Base-by-base conservation (phyloP, 1,140 invertebrate genomes). In the Brachionus asplanchnoidis region DNA sequence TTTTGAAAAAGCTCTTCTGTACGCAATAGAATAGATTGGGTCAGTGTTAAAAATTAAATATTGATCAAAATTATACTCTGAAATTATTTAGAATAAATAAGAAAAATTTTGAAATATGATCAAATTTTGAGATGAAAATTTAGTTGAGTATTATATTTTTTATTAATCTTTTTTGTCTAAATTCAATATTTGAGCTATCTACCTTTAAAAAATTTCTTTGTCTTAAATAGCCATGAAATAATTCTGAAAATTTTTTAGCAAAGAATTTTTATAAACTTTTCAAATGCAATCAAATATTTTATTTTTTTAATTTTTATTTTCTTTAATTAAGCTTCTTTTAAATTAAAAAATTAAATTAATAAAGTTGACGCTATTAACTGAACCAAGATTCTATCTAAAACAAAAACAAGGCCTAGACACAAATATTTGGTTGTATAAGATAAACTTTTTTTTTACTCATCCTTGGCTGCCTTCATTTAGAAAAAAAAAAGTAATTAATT, bases 331-430 rank as follows among this genome's bases (percentile, higher is more conserved):
- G 53, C 53, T 60, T 60, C n/a, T 60, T 60, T 56, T 60, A 60
- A 60, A 60, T 60, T 60, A 60, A 60, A 60, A 60, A 60, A 60
- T 60, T 60, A 60, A 60, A 60, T 60, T 60, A 60, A 60, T 60
- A 60, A 60, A 60, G 8, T 60, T 60, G 53, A 60, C 17, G 53
- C 53, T 60, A 20, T 60, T 60, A 60, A 20, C 17, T 60, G 53
- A 60, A 60, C 53, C 53, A 60, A 23, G 53, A 60, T 60, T 60
- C 53, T 60, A 60, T 60, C 20, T 60, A 60, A 60, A 60, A 60
- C 53, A 60, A 60, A 53, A 60, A 60, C 53, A 60, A 17, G 53
- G 17, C 53, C 53, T 60, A 60, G 17, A 60, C 17, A 60, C 53
- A 60, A 60, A 60, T 60, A 60, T 60, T 60, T 60, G 7, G 53